Evolutionary conservation across 2,888 invertebrate genomes (phyloP), one percentile per base, ranked within the genome.

Genomic region (Caenorhabditis sp.): DNA sequence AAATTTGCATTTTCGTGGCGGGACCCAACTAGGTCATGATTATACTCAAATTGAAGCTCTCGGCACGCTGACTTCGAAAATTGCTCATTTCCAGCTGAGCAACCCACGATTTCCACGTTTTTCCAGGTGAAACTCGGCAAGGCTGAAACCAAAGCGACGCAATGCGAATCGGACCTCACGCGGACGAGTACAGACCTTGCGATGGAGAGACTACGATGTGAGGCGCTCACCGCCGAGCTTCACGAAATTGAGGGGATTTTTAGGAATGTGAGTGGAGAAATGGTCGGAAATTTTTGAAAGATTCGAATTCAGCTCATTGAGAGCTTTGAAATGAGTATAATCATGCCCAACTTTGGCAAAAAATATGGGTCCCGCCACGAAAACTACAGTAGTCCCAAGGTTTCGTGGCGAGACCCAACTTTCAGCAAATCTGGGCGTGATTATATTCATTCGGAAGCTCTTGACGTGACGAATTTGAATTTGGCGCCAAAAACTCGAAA

Each of bases 241-340:
- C 84, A 84, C 41, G 84, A 84, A 35, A 41, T 80, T 38, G 84
- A 80, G 19, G 68, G 76, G 16, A 76, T 84, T 44, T 84, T 80
- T 64, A 68, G 61, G 19, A 76, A 84, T 64, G 83, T 84, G 19
- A 47, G 47, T n/a, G 19, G 19, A 24, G 10, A 24, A n/a, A n/a
- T n/a, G n/a, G n/a, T 0, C 26, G 24, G 24, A 4, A 26, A 54
- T 26, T 54, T 54, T 24, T 51, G 24, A 31, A 56, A 56, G 16
- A 56, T 31, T 47, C 31, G 12, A 22, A 35, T 22, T 38, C 22
- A 24, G 47, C 16, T 14, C 16, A n/a, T 2, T 8, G 54, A 51
- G 51, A 51, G 51, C 38, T 26, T 56, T n/a, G 8, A 54, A 28
- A 41, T 28, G 19, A 31, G 31, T 35, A 10, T 35, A 59, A 59